phyloP scores from a whole-genome alignment of 2,888 invertebrate genomes.

The Nemapogon koenigi region DNA sequence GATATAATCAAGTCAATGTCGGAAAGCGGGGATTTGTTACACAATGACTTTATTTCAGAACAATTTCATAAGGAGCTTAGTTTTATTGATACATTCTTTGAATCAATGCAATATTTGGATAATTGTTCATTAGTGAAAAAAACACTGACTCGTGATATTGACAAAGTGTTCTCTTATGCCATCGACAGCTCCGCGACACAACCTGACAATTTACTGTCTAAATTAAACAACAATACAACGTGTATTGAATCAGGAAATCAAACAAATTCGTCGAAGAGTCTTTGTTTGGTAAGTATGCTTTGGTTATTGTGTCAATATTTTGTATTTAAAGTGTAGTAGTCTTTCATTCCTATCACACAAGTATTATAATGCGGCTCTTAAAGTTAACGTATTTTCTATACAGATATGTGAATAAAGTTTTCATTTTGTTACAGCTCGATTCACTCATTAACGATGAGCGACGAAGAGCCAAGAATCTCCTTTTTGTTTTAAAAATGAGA shows the following conservation, averaged over 20 bases:
- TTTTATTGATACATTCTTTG: slow-evolving; percentile 57
- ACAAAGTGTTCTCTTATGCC: too few relatives aligned
- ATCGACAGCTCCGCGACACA: neutral
- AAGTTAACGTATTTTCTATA: too few relatives aligned
- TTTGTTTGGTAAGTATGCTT: slow-evolving; percentile 50
- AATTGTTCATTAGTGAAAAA: slow-evolving; percentile 37
- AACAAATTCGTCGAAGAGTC: slow-evolving; percentile 58
- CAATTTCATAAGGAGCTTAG: slow-evolving; percentile 54
- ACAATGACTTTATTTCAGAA: slow-evolving; percentile 41
- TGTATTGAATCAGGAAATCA: slow-evolving; percentile 25
- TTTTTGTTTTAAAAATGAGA: slow-evolving; percentile 52
- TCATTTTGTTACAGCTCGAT: slow-evolving; percentile 38
- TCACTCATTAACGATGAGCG: slow-evolving; percentile 60
- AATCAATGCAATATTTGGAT: slow-evolving; percentile 52
- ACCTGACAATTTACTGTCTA: neutral
- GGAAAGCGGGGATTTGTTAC: slow-evolving; percentile 36
- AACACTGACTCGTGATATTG: slow-evolving; percentile 21
- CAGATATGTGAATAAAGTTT: too few relatives aligned
- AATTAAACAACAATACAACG: neutral
- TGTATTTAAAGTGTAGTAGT: too few relatives aligned
- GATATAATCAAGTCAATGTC: slow-evolving; percentile 52
- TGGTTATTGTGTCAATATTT: neutral
- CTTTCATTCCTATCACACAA: too few relatives aligned
- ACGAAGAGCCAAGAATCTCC: slow-evolving; percentile 50
- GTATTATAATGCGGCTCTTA: too few relatives aligned